Base-by-base conservation (phyloP, 2,888 invertebrate genomes). In the Dascillus cervinus region DNA sequence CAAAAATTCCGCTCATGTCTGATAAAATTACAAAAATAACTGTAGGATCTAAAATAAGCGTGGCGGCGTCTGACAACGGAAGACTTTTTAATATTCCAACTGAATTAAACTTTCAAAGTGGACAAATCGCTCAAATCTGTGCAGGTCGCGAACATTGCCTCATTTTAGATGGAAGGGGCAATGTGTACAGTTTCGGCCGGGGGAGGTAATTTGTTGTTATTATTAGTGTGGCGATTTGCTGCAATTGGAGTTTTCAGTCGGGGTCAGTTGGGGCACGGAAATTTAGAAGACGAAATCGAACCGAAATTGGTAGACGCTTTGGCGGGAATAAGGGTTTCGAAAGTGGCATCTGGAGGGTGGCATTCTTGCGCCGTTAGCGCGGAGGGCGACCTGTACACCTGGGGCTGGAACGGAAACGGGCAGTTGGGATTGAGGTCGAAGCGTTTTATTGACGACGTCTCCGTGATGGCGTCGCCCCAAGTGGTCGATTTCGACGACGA, bases 381-480 rank as follows among this genome's bases (percentile, higher is more conserved):
- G 50, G 74, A 72, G 60, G 90, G 89, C 8, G 91, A 91, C 58
- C 54, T 91, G 0, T 94, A 91, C 56, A 71, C 75, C 2, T 94
- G 94, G 92, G 94, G 94, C 4, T 90, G 86, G 82, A 94, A 94
- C 64, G 79, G 82, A 39, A 76, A 75, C 51, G 91, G 92, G 0
- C 90, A 94, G 61, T 64, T 94, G 9, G 92, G 92, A 4, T 60
- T 83, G 14, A 59, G 63, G 15, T 53, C 58, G 4, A 56, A 66
- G 37, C n/a, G n/a, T n/a, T n/a, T n/a, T n/a, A n/a, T n/a, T n/a
- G 65, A 66, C 35, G 55, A 55, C 17, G 52, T 68, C 42, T 60
- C 62, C 12, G 56, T 70, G 14, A 56, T 69, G 49, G 64, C 74
- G 2, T 52, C 63, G 13, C 66, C 72, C 11, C 67, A 68, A 44